phyloP scores from a whole-genome alignment of 2,113 vertebrate genomes.

The Morone saxatilis region DNA sequence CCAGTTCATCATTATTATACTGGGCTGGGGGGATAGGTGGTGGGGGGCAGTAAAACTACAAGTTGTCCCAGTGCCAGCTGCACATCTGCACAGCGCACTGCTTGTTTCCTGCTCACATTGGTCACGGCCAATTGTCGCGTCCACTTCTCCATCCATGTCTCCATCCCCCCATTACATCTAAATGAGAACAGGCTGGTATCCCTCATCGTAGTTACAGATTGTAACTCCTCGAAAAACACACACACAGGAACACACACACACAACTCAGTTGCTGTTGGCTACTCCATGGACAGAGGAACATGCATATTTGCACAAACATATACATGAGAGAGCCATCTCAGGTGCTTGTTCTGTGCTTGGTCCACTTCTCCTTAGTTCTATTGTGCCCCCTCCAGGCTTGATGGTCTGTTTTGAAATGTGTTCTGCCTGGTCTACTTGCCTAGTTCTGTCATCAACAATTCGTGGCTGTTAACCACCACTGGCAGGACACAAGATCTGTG shows the following conservation, averaged over 20 bases:
- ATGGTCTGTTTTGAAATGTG: conserved; percentile 13
- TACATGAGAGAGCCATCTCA: neutral
- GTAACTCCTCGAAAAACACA: conserved; percentile 36
- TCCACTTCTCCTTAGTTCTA: neutral
- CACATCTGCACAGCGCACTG: conserved; percentile 68
- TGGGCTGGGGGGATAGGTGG: neutral
- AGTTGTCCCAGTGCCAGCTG: conserved; percentile 58
- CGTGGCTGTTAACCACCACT: neutral
- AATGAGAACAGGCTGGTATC: conserved; percentile 70
- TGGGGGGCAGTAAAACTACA: conserved; percentile 45
- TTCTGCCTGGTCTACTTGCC: neutral
- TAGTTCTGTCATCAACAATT: neutral
- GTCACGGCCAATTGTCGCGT: conserved; percentile 64
- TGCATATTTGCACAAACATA: conserved; percentile 10
- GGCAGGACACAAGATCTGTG: neutral
- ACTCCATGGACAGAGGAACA: neutral
- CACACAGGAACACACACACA: conserved; percentile 5
- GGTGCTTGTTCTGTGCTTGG: neutral
- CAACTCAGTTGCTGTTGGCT: conserved; percentile 25
- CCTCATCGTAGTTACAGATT: conserved; percentile 61
- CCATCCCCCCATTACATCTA: conserved; percentile 38
- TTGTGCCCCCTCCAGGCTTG: neutral
- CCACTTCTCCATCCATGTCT: conserved; percentile 31
- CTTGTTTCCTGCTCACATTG: conserved; percentile 64
- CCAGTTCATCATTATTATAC: conserved; percentile 59